Evolutionary conservation across 2,888 invertebrate genomes (phyloP).

Genomic region (Volucella inanis): DNA sequence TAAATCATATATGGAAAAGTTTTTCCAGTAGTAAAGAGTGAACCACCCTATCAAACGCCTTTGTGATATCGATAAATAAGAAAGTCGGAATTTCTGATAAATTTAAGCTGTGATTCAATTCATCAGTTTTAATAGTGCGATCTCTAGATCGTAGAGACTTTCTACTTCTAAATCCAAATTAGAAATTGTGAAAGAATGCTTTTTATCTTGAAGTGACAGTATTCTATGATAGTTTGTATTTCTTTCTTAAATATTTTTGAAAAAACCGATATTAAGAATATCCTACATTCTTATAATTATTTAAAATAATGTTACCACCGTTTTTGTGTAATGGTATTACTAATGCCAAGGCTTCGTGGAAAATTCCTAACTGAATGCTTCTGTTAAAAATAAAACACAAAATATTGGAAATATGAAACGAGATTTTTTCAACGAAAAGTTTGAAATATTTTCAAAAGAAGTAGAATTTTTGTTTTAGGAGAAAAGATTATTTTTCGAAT

Average conservation of each 20-base stretch:
- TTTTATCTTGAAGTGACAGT: not conserved
- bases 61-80: no score
- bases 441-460: no score
- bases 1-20: no score
- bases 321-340: not conserved
- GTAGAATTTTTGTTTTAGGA: not conserved
- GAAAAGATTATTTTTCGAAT: slow-evolving; percentile 12
- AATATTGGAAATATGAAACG: slow-evolving; percentile 19
- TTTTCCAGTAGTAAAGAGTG: no score
- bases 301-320: not conserved
- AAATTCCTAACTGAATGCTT: no score
- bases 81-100: no score
- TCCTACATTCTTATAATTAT: slow-evolving; percentile 11
- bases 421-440: slow-evolving; percentile 4
- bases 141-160: no score
- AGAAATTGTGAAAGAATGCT: slow-evolving; percentile 1
- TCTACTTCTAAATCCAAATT: no score
- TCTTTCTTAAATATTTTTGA: not conserved
- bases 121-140: no score
- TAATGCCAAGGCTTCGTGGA: not conserved
- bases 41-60: no score
- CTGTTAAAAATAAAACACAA: slow-evolving; percentile 21
- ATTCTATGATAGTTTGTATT: slow-evolving; percentile 9
- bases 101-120: no score
- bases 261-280: not conserved